Percentiles rank a stretch among this genome's conserved stretches.
Conservation (phyloP, 2,888 invertebrate genomes). For the Polylopha cassiicola region DNA sequence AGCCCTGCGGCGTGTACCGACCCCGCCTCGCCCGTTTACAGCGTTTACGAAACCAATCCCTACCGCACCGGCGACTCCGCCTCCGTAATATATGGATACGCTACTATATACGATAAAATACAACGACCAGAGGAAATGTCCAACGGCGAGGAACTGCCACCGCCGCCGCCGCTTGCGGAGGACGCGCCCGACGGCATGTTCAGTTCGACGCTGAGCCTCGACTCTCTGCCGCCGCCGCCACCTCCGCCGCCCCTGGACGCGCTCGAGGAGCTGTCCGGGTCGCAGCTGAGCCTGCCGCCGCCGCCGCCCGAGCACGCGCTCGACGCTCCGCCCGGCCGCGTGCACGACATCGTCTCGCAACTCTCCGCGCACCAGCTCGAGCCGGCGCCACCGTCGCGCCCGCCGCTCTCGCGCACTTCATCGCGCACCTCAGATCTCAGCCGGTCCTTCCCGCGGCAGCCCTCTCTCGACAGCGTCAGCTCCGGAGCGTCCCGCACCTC, state of each 20-base stretch:
- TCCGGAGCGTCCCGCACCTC: constrained; percentile 70
- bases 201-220: constrained; percentile 85
- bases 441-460: constrained; percentile 72
- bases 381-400: constrained; percentile 52
- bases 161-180: constrained; percentile 85
- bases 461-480: constrained; percentile 74
- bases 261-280: constrained; percentile 79
- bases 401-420: constrained; percentile 54
- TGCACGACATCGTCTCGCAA: constrained; percentile 62
- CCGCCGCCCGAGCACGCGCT: constrained; percentile 80
- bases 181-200: constrained; percentile 75
- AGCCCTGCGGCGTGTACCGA: constrained; percentile 54
- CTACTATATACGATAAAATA: constrained; percentile 69
- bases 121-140: constrained; percentile 43
- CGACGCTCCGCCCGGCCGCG: constrained; percentile 54
- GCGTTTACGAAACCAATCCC: constrained; percentile 54
- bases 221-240: constrained; percentile 89
- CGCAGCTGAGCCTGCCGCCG: constrained; percentile 85
- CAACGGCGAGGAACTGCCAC: constrained; percentile 69
- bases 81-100: constrained; percentile 62
- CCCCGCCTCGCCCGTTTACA: constrained; percentile 47
- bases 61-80: constrained; percentile 49
- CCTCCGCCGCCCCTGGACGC: constrained; percentile 80
- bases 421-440: constrained; percentile 55
- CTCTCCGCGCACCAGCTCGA: constrained; percentile 60